These are phyloP conservation scores for Thunnus maccoyii DNA, from an alignment of 2,113 vertebrate genomes.

Conservation along the genomic window DNA sequence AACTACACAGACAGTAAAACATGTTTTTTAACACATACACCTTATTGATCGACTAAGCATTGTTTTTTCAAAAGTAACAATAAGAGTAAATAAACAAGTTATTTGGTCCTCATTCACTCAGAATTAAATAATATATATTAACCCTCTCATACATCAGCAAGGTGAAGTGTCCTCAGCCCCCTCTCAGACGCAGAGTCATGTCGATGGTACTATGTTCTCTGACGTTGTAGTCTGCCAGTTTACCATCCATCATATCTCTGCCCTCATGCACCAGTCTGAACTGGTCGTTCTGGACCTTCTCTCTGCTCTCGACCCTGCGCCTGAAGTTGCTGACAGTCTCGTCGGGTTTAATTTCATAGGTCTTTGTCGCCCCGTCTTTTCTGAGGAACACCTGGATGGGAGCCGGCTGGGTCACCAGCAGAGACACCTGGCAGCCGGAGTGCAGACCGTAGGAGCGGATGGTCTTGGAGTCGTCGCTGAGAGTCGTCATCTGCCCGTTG, in stretches of 20 bases:
- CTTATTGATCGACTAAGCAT: no score
- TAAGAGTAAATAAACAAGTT: no score
- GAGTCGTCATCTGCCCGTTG: slow-evolving; percentile 39
- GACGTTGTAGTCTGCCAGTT: slow-evolving; percentile 74
- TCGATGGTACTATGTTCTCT: slow-evolving; percentile 63
- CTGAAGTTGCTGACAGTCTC: slow-evolving; percentile 73
- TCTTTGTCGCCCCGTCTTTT: slow-evolving; percentile 50
- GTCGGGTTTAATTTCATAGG: slow-evolving; percentile 56
- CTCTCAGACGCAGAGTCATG: slow-evolving; percentile 68
- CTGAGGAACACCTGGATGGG: slow-evolving; percentile 75
- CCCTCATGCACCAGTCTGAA: slow-evolving; percentile 72
- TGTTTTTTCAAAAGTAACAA: no score
- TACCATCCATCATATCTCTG: slow-evolving; percentile 44
- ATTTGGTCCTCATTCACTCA: slow-evolving; percentile 55
- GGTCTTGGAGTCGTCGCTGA: slow-evolving; percentile 34
- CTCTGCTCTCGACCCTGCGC: slow-evolving; percentile 38
- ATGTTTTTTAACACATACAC: no score
- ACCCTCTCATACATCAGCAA: no score
- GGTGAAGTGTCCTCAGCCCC: slow-evolving; percentile 59
- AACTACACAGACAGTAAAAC: no score
- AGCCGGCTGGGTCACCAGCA: slow-evolving; percentile 64
- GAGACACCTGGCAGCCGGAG: slow-evolving; percentile 59
- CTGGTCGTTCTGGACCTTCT: slow-evolving; percentile 60
- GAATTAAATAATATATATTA: no score
- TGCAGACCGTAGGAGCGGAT: slow-evolving; percentile 60